Evolutionary conservation across 2,113 vertebrate species (phyloP).

Genomic region (Mionectes macconnelli): DNA sequence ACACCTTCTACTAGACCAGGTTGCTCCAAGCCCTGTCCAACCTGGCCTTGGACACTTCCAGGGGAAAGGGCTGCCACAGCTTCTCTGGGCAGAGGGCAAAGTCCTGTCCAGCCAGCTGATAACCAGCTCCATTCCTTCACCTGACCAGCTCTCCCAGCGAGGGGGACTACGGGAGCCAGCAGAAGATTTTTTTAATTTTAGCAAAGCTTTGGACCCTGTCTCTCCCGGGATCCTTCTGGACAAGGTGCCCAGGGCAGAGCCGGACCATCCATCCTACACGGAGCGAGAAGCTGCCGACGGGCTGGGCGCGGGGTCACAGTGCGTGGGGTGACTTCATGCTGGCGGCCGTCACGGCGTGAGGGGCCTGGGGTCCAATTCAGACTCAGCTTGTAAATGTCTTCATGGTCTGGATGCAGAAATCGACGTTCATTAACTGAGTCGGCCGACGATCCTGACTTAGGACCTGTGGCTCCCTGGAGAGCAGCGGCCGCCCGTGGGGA

Average conservation of each 20-base stretch:
- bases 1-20: neutral
- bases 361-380: neutral
- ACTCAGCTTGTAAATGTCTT: neutral
- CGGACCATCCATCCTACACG: neutral
- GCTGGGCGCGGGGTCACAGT: neutral
- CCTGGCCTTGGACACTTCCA: neutral
- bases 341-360: too few species aligned
- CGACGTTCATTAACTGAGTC: fast-evolving
- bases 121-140: too few species aligned
- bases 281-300: neutral
- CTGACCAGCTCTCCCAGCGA: neutral
- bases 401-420: neutral
- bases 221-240: too few species aligned
- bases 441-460: neutral
- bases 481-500: neutral
- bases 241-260: neutral
- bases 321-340: neutral
- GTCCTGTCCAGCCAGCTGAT: too few species aligned
- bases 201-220: neutral
- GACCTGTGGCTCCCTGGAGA: too few species aligned
- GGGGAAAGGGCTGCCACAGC: neutral
- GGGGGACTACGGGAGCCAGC: neutral
- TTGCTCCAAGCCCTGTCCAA: neutral
- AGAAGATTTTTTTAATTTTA: neutral
- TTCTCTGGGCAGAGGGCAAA: neutral